Evolutionary conservation across 2,797 vertebrate species (phyloP).

Genomic region (Cirrhinus mrigala): DNA sequence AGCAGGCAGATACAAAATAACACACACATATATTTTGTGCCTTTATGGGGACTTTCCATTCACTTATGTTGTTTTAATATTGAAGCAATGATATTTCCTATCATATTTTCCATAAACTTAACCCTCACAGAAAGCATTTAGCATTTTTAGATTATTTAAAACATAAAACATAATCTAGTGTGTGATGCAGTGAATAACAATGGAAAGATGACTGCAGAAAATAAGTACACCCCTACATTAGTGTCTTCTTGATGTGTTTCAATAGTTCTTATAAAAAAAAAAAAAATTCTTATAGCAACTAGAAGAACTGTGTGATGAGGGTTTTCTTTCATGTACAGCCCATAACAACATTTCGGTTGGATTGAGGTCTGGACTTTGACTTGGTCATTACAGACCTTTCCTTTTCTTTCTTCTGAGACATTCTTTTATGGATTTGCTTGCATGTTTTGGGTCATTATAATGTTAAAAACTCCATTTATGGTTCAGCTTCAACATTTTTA

Average conservation of each 20-base stretch:
- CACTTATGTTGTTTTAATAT: not conserved
- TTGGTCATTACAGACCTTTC: not conserved
- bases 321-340: not conserved
- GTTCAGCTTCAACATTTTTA: not conserved
- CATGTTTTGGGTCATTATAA: not conserved
- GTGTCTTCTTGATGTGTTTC: not conserved
- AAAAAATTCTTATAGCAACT: not conserved
- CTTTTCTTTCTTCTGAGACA: not conserved
- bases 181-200: not conserved
- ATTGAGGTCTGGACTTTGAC: conserved; percentile 3
- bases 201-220: not conserved
- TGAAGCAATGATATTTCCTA: not conserved
- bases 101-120: too few relatives aligned
- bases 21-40: not conserved
- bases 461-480: conserved; percentile 1
- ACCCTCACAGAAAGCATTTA: not conserved
- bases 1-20: not conserved
- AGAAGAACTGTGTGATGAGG: not conserved
- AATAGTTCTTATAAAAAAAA: not conserved
- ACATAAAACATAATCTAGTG: not conserved
- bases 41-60: not conserved
- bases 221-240: not conserved
- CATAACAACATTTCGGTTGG: not conserved
- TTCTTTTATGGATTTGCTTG: not conserved
- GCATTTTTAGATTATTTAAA: not conserved